phyloP scores from a whole-genome alignment of 2,797 vertebrate species.

The Catharus ustulatus region DNA sequence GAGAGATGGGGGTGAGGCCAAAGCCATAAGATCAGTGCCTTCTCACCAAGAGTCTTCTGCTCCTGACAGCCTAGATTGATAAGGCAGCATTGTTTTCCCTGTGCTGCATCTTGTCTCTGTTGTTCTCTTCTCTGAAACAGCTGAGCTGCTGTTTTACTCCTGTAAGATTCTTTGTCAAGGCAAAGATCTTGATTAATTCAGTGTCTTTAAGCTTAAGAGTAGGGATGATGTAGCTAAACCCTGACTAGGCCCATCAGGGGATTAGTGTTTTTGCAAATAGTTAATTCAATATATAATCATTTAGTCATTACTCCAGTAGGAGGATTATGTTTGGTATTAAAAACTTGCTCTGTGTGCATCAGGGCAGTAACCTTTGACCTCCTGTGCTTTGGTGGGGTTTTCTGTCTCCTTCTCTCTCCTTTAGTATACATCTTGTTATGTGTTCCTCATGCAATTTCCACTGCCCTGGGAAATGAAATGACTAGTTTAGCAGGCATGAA shows the following conservation, averaged over 20 bases:
- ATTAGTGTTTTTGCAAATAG: background rate
- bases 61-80: background rate
- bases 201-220: background rate
- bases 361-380: background rate
- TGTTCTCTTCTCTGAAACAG: background rate
- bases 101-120: background rate
- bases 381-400: background rate
- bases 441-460: background rate
- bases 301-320: background rate
- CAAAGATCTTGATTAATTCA: background rate
- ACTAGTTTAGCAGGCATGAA: background rate
- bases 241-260: background rate
- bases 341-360: background rate
- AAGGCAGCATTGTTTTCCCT: background rate
- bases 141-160: background rate
- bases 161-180: background rate
- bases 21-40: background rate
- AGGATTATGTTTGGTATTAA: background rate
- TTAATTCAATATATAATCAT: background rate
- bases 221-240: background rate
- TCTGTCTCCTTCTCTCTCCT: background rate
- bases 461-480: background rate
- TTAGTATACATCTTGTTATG: accelerated
- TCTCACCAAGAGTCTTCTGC: background rate
- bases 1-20: background rate